phyloP scores from a whole-genome alignment of 2,888 invertebrate genomes.

The Microplitis deprimator region DNA sequence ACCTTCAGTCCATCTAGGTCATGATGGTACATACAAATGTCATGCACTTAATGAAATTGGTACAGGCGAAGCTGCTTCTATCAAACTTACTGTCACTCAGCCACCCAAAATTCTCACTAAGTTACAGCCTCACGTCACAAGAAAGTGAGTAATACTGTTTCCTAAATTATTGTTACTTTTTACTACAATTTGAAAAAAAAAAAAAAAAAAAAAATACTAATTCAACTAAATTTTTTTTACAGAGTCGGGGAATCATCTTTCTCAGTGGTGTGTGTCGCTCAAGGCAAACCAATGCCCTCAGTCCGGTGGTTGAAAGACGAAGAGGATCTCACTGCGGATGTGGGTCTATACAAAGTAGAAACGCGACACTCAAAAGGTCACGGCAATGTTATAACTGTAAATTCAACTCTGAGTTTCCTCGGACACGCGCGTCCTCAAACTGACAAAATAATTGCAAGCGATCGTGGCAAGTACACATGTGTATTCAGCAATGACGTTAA shows the following conservation, averaged over 20 bases:
- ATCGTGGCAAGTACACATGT: constrained; percentile 90
- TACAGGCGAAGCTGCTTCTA: constrained; percentile 87
- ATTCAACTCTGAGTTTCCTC: constrained; percentile 85
- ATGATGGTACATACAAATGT: constrained; percentile 91
- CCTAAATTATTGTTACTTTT: neutral
- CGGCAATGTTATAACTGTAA: constrained; percentile 86
- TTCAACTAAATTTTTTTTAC: constrained; percentile 30
- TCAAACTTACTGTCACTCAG: constrained; percentile 88
- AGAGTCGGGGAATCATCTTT: constrained; percentile 86
- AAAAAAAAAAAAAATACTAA: neutral
- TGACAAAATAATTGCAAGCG: constrained; percentile 85
- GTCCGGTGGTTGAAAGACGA: constrained; percentile 91
- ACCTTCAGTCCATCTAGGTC: constrained; percentile 86
- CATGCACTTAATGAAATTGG: constrained; percentile 92
- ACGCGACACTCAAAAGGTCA: constrained; percentile 84
- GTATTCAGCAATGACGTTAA: constrained; percentile 92
- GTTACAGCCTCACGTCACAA: constrained; percentile 86
- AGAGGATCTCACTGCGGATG: constrained; percentile 82
- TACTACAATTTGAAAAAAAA: neutral
- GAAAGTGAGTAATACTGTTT: constrained; percentile 68
- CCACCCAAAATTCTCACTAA: constrained; percentile 89
- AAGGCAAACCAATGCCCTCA: constrained; percentile 88
- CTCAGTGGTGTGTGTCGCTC: constrained; percentile 86
- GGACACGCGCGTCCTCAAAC: constrained; percentile 84
- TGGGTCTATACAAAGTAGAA: constrained; percentile 85